phyloP scores from a whole-genome alignment of 2,113 vertebrate genomes.

The Triplophysa siluroides region DNA sequence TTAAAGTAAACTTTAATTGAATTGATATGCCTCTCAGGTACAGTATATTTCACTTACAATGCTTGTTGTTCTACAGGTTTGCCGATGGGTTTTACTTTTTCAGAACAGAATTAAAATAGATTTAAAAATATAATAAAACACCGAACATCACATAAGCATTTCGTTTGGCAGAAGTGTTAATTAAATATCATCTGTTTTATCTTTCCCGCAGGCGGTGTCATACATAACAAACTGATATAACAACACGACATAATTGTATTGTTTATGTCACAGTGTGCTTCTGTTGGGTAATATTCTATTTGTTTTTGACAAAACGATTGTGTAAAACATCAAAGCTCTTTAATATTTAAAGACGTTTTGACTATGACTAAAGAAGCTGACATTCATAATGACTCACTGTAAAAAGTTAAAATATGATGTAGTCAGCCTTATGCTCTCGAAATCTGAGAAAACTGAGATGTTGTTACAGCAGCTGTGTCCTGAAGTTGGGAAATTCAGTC shows the following conservation, averaged over 20 bases:
- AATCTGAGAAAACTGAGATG: background rate
- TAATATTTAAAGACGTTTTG: background rate
- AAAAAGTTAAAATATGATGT: background rate
- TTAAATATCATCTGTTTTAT: background rate
- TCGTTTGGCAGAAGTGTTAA: background rate
- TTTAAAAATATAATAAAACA: background rate
- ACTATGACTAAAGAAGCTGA: background rate
- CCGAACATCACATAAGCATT: background rate
- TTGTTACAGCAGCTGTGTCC: conserved; percentile 8
- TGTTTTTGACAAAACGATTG: background rate
- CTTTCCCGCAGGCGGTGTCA: background rate
- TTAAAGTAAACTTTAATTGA: too few species aligned
- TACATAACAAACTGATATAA: background rate
- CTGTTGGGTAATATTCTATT: conserved; percentile 5
- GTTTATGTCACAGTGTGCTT: background rate
- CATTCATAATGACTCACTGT: background rate
- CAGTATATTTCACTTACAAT: too few species aligned
- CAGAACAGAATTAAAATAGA: too few species aligned
- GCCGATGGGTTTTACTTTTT: too few species aligned
- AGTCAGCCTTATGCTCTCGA: conserved; percentile 17
- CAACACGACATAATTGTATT: background rate
- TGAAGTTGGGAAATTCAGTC: background rate
- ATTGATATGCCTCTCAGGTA: too few species aligned
- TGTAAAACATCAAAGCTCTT: conserved; percentile 7
- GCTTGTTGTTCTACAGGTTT: too few species aligned